Base-by-base conservation (phyloP, 2,888 invertebrate genomes). In the Eupithecia centaureata region DNA sequence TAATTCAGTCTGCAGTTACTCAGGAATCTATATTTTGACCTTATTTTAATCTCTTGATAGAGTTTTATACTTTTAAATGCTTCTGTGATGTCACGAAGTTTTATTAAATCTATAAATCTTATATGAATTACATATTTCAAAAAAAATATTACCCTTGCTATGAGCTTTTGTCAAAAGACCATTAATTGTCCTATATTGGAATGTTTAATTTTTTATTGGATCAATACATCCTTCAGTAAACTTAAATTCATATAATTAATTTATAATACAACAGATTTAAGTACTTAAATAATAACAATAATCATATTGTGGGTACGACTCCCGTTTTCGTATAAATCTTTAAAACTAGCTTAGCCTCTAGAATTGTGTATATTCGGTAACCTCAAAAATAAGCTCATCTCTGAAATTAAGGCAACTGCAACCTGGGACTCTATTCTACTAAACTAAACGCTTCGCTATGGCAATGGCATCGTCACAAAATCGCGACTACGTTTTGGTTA, bases 261-360 rank as follows among this genome's bases (percentile, higher is more conserved):
- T 47, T 0, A 18, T 42, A 18, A 42, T 42, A 47, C 22, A 22
- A 22, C 47, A 47, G 10, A 10, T 18, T 42, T 18, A n/a, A n/a
- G n/a, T n/a, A 47, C 22, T 22, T 8, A 42, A 42, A 42, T 8
- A 30, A 0, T 18, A 42, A 42, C 18, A 8, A 18, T 47, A 10
- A 42, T 42, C 22, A 47, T 18, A 4, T 10, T 42, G n/a, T 4
- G 4, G 22, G 22, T 22, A 22, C 12, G 10, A 22, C 22, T 12
- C 47, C 22, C 47, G 12, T 5, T 47, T 47, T 18, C 3, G 12
- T 47, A 47, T 22, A 30, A 42, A 10, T 22, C 12, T 47, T 2
- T 22, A 47, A 22, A 47, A 10, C 47, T 47, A 47, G 10, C 47
- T 47, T 47, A 47, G 22, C 47, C 47, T 47, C 47, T 47, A 42